phyloP scores from a whole-genome alignment of 2,113 vertebrate species.

The Oostethus manadensis region DNA sequence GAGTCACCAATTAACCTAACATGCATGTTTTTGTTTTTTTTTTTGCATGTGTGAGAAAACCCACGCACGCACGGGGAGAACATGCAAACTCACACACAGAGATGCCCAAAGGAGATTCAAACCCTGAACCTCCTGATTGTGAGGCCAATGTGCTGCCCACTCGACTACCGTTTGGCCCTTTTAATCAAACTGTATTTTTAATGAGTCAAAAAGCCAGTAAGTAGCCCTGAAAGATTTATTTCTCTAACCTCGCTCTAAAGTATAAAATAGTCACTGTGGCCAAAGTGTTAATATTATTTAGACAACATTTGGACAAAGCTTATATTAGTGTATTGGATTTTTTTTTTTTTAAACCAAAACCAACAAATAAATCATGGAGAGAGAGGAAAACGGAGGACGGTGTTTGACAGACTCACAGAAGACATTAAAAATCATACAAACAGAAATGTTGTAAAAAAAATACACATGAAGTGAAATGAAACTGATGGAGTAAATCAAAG shows the following conservation, averaged over 20 bases:
- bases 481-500: constrained; percentile 26
- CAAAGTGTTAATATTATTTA: constrained; percentile 41
- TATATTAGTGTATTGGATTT: no score
- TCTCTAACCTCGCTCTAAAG: constrained; percentile 18
- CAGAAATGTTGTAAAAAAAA: constrained; percentile 54
- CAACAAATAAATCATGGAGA: constrained; percentile 16
- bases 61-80: no score
- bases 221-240: constrained; percentile 47
- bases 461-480: constrained; percentile 37
- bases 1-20: no score
- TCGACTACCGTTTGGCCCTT: no score
- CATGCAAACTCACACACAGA: no score
- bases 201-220: neutral
- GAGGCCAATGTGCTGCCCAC: no score
- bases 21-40: no score
- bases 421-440: constrained; percentile 52
- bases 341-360: constrained; percentile 9
- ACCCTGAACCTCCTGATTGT: no score
- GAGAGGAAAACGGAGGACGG: constrained; percentile 23
- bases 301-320: neutral
- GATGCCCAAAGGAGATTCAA: no score
- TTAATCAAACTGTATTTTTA: constrained; percentile 43
- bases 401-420: constrained; percentile 15
- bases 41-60: no score
- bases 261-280: constrained; percentile 54